Base-by-base conservation (phyloP, 2,888 invertebrate genomes). In the Liopterus haemorrhoidalis region DNA sequence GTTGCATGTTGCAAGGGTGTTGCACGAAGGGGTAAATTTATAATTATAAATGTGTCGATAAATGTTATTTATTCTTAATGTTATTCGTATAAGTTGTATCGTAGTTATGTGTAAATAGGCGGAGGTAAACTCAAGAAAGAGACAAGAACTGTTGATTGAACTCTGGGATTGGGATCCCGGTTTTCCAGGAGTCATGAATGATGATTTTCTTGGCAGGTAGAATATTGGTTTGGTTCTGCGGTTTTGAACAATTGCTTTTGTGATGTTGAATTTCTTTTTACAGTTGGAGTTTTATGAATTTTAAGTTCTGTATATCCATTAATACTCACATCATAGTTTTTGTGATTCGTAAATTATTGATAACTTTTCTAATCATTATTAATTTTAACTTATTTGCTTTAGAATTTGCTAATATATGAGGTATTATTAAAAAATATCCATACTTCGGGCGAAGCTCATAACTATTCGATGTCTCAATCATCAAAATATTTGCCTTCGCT, bases 121-220 rank as follows among this genome's bases (percentile, higher is more conserved):
- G 64, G 72, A 81, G 73, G 78, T 87, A 74, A 79, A 75, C 70
- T 82, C 85, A 63, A 74, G 74, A 68, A 76, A 79, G 73, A 78
- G 79, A 65, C 86, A 88, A 74, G 75, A 76, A 72, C 69, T 86
- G 69, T 75, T 74, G 68, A 74, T 84, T 69, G 79, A 81, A 68
- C 71, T 86, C 65, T 87, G 84, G 85, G 87, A 88, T 74, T 86
- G 81, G 79, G 88, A 88, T 75, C 79, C 84, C 59, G 82, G 79
- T 60, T 77, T 86, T 72, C 75, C 78, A 53, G 85, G 85, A 67
- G 77, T 81, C 62, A 78, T 79, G 68, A 80, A 79, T 71, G 85
- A 88, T 76, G 87, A 88, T 77, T 79, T 75, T 69, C 80, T 88
- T 70, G 87, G 87, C 78, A 87, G 86, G 87, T 87, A 59, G 33